Evolutionary conservation across 2,888 invertebrate species (phyloP), one percentile per base, ranked within the genome.

Genomic region (Tipula vernalis): DNA sequence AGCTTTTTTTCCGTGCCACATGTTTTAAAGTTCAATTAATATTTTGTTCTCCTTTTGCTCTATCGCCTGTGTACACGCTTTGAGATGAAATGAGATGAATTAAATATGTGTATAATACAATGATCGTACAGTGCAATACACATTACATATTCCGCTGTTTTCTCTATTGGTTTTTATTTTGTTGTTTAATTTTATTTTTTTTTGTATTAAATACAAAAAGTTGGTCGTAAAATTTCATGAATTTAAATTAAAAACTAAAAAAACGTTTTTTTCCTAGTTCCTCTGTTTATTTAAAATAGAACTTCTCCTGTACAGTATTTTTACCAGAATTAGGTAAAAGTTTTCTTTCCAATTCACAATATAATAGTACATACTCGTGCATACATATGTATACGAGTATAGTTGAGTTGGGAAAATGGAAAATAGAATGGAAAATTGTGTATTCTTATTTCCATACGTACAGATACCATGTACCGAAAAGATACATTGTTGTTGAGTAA

Each of bases 161-260:
- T 10, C 71, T 71, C 28, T 71, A 71, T 71, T 71, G 71, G 28
- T 39, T 39, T 39, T 39, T 39, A 39, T 39, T 39, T 39, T 39
- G 28, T 57, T 44, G 44, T 44, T 57, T 57, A 15, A 57, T 44
- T 57, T 57, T 6, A 57, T 57, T 57, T 57, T 57, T n/a, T 28
- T 57, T 12, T 15, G 15, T 15, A 57, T 57, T 57, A 57, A 71
- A 71, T 71, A 71, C 15, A 28, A 71, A 71, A 71, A 71, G 71
- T 71, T 71, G 3, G 71, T 71, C 71, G 71, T 71, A 28, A 71
- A 71, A 28, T 71, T 71, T 71, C 71, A 71, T 71, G 71, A 71
- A 71, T 71, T 71, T 71, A 71, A 71, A 71, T 71, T 71, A 71
- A 71, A 71, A 71, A 71, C 71, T 71, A 71, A 71, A 71, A 71